phyloP scores from a whole-genome alignment of 2,888 invertebrate species.

The Thyatira batis region DNA sequence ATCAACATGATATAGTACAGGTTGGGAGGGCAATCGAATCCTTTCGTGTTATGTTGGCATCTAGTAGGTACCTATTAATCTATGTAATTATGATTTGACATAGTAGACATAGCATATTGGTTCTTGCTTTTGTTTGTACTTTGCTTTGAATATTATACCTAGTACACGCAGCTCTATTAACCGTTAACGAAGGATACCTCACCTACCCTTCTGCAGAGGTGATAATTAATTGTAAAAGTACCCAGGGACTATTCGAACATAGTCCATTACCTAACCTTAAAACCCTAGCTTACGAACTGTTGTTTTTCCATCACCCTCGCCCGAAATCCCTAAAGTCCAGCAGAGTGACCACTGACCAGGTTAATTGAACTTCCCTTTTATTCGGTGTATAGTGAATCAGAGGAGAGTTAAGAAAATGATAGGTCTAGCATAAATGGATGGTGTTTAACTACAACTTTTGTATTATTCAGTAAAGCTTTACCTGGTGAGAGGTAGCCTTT shows the following conservation, averaged over 20 bases:
- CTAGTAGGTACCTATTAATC: neutral
- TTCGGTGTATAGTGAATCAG: constrained; percentile 13
- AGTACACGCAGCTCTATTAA: constrained; percentile 42
- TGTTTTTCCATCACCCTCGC: constrained; percentile 66
- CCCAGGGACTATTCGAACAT: constrained; percentile 50
- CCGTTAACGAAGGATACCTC: constrained; percentile 37
- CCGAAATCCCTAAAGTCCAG: constrained; percentile 69
- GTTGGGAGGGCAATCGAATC: too few relatives aligned
- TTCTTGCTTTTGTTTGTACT: neutral
- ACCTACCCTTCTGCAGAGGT: constrained; percentile 49
- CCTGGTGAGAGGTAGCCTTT: constrained; percentile 67
- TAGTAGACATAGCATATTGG: neutral
- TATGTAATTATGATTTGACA: neutral
- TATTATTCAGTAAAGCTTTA: constrained; percentile 70
- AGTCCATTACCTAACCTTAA: constrained; percentile 77
- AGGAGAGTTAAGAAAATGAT: constrained; percentile 18
- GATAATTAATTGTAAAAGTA: constrained; percentile 73
- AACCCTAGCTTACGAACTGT: constrained; percentile 62
- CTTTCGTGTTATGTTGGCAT: too few relatives aligned
- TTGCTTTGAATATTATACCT: constrained; percentile 9
- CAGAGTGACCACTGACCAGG: constrained; percentile 44
- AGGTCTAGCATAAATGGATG: constrained; percentile 42
- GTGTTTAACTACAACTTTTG: constrained; percentile 55
- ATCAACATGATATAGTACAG: too few relatives aligned
- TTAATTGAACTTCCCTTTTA: constrained; percentile 21